Base-by-base conservation (phyloP, 2,888 invertebrate species). In the Polydrusus cervinus region DNA sequence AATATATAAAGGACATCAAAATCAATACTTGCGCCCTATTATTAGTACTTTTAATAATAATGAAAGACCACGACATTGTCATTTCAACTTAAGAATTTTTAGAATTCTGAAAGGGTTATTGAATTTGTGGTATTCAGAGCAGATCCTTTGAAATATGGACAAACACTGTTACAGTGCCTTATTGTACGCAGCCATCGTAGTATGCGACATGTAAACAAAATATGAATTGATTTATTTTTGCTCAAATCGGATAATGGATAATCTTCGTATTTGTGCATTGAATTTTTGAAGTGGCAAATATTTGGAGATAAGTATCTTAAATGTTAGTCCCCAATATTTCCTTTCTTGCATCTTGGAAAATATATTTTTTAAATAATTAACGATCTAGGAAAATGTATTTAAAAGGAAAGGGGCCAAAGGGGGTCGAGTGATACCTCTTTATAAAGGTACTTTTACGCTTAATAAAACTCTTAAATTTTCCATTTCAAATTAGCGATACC, bases 211-310 rank as follows among this genome's bases (percentile, higher is more conserved):
- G 71, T 80, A 80, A 79, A 80, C 79, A 79, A 80, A 75, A 71
- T 78, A 34, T 75, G 74, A 65, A 57, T 62, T 71, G 78, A 76
- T 79, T 77, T 79, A 78, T 79, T 80, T 80, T 78, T 75, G 55
- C 70, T 68, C 70, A 79, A 80, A 81, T 82, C 80, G 80, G 81
- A 82, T 80, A 79, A 81, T 78, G 76, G 78, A 72, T 81, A 80
- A 82, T 80, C 82, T 80, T 76, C 74, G 77, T 74, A 79, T 79
- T 78, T 75, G 60, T 64, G 69, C 79, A 78, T 79, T 76, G 80
- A 76, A 57, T 67, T 72, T 67, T 49, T 81, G 75, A 76, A 80
- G 80, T 80, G 79, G 81, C 77, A 82, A 82, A 82, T 81, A 81
- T 81, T 81, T 80, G 78, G 72, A 78, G 81, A 81, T 81, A 71